Evolutionary conservation across 2,888 invertebrate species (phyloP).

Genomic region (Notodonta ziczac): DNA sequence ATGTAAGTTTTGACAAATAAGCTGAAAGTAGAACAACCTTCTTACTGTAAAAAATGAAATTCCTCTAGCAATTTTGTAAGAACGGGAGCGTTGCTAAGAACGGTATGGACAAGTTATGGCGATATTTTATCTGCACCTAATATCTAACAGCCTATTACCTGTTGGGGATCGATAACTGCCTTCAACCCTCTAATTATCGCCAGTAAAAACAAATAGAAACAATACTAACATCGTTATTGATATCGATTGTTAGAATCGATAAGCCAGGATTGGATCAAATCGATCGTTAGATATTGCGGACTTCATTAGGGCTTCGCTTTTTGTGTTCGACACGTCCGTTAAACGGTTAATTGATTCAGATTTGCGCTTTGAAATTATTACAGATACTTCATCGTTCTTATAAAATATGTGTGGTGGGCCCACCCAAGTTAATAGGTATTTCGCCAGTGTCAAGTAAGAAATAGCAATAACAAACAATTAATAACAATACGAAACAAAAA

Average conservation of each 20-base stretch:
- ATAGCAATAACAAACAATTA: too few relatives aligned
- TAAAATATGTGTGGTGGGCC: too few relatives aligned
- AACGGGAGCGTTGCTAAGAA: not conserved
- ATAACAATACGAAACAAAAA: too few relatives aligned
- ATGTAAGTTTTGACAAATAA: too few relatives aligned
- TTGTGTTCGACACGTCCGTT: constrained; percentile 3
- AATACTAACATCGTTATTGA: constrained; percentile 27
- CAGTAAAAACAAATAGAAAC: constrained; percentile 23
- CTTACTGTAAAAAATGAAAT: too few relatives aligned
- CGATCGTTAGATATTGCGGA: constrained; percentile 6
- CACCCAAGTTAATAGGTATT: too few relatives aligned
- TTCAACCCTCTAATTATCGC: constrained; percentile 3
- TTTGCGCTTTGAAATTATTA: too few relatives aligned
- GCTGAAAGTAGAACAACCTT: too few relatives aligned
- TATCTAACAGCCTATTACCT: not conserved
- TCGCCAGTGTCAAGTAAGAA: too few relatives aligned
- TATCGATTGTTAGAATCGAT: constrained; percentile 30
- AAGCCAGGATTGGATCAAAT: constrained; percentile 15
- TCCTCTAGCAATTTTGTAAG: not conserved
- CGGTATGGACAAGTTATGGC: constrained; percentile 16
- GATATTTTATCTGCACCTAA: not conserved
- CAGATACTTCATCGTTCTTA: too few relatives aligned
- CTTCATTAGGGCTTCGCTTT: constrained; percentile 15
- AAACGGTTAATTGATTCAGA: constrained; percentile 5
- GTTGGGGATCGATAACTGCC: not conserved